Evolutionary conservation across 2,888 invertebrate species (phyloP).

Genomic region (Acanthosepion esculentum): DNA sequence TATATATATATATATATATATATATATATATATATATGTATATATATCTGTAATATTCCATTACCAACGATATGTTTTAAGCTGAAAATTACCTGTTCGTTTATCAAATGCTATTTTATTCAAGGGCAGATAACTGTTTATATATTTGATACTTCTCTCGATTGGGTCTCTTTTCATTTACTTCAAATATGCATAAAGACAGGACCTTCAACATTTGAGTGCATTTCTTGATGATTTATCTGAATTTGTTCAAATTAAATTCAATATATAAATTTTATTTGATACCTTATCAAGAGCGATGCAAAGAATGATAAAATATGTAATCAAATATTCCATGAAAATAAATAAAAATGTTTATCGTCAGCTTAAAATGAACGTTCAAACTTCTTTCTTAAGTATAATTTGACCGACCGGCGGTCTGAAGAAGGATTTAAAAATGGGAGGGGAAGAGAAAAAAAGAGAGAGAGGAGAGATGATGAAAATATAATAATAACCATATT

Average conservation of each 20-base stretch:
- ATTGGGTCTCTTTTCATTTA: not conserved
- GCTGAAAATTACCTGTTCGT: not conserved
- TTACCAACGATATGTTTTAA: not conserved
- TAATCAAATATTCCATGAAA: not conserved
- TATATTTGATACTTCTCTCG: not conserved
- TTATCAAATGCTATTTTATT: not conserved
- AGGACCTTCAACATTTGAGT: not conserved
- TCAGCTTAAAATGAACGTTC: not conserved
- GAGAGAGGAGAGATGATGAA: too few relatives aligned
- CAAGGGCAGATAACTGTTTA: not conserved
- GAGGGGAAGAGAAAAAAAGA: not conserved
- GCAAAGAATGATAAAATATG: not conserved
- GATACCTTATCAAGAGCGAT: not conserved
- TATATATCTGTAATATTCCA: not conserved
- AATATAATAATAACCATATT: too few relatives aligned
- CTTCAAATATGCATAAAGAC: not conserved
- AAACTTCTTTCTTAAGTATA: not conserved
- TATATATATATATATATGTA: not conserved
- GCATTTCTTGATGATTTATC: not conserved
- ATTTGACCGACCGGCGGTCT: not conserved
- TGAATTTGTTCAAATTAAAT: not conserved
- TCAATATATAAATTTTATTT: not conserved
- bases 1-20: not conserved
- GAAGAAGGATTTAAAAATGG: not conserved
- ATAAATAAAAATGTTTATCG: not conserved